Conservation (phyloP, 2,888 invertebrate species). For the Xanthorhoe designata region DNA sequence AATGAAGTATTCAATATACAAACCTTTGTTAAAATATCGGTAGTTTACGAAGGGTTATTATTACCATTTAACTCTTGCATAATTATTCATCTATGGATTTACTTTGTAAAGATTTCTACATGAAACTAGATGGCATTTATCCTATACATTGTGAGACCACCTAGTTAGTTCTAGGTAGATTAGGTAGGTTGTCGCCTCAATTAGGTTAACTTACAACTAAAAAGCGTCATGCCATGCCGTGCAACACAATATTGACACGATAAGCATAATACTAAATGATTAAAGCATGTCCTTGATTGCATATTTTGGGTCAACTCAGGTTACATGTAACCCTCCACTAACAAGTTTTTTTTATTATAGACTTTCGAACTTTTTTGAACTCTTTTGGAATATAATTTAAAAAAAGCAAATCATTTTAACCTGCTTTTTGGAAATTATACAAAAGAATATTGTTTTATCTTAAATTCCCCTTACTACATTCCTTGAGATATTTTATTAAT, state of each 20-base stretch:
- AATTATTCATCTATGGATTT: background rate
- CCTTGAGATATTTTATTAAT: no score
- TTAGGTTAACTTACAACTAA: conserved; percentile 25
- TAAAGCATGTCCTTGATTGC: conserved; percentile 11
- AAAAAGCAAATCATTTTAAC: no score
- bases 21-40: background rate
- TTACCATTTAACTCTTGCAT: background rate
- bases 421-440: no score
- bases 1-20: background rate
- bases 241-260: conserved; percentile 35
- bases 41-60: background rate
- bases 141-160: background rate
- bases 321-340: conserved; percentile 3
- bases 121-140: conserved; percentile 21
- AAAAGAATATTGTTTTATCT: no score
- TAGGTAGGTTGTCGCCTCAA: background rate
- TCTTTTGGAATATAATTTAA: no score
- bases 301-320: conserved; percentile 14
- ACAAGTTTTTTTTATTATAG: background rate
- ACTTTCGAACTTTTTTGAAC: background rate
- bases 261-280: conserved; percentile 31
- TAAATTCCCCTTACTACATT: no score
- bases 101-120: background rate
- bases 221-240: conserved; percentile 39
- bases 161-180: conserved; percentile 1